Evolutionary conservation across 2,113 vertebrate genomes (phyloP).

Genomic region (Xiphias gladius): DNA sequence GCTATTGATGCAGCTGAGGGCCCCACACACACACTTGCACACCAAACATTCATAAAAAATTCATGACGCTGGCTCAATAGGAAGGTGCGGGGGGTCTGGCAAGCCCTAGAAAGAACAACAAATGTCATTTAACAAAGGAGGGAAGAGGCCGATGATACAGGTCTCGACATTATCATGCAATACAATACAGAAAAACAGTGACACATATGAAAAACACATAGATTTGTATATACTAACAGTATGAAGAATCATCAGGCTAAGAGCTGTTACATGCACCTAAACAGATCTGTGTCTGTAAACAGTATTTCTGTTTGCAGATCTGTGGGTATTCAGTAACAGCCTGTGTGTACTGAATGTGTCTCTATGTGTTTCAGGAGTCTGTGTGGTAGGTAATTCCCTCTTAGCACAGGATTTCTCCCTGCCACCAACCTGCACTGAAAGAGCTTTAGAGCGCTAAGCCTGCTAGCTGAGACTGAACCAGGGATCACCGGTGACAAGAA

Average conservation of each 20-base stretch:
- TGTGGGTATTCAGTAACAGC: slow-evolving; percentile 8
- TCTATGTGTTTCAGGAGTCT: slow-evolving; percentile 41
- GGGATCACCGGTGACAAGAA: slow-evolving; percentile 70
- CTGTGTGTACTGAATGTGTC: slow-evolving; percentile 6
- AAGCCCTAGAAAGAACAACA: slow-evolving; percentile 71
- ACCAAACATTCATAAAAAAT: slow-evolving; percentile 83
- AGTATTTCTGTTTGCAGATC: neutral
- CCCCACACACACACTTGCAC: slow-evolving; percentile 59
- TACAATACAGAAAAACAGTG: neutral
- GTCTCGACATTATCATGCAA: neutral
- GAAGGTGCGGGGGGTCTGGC: slow-evolving; percentile 71
- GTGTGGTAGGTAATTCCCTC: slow-evolving; percentile 74
- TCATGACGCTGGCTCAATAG: slow-evolving; percentile 77
- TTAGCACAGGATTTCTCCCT: slow-evolving; percentile 72
- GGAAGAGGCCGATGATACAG: slow-evolving; percentile 41
- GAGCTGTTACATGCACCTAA: neutral
- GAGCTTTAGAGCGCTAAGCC: slow-evolving; percentile 76
- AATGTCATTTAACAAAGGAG: slow-evolving; percentile 73
- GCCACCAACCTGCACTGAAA: slow-evolving; percentile 63
- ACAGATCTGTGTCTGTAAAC: neutral
- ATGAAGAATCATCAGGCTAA: neutral
- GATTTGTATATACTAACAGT: neutral
- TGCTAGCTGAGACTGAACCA: slow-evolving; percentile 73
- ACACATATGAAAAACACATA: neutral
- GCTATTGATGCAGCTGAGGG: slow-evolving; percentile 80